Base-by-base conservation (phyloP, 2,888 invertebrate species). In the Charanyca ferruginea region DNA sequence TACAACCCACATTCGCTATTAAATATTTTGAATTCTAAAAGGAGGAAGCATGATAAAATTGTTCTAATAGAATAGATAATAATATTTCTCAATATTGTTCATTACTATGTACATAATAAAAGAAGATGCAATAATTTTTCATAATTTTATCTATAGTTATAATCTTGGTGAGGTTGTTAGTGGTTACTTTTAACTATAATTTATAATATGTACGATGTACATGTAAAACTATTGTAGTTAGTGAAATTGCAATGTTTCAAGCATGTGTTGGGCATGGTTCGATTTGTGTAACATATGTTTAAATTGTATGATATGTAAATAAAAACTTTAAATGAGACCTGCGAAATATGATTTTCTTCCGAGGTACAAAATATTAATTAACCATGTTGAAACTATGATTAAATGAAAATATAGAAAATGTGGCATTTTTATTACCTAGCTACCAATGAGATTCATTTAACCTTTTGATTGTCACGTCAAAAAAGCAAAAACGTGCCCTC, bases 361-460 rank as follows among this genome's bases (percentile, higher is more conserved):
- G 94, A 94, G 94, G 94, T 95, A 95, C 94, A 95, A 95, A 93
- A 92, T 93, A 94, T 93, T 87, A 94, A 93, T 91, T 95, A 95
- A 94, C 94, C 94, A 95, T 95, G 95, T 95, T 95, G 94, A 95
- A 93, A 93, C 89, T 94, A 95, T 92, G 91, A 95, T 94, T 95
- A 95, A 95, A 94, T 81, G 89, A 95, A 94, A 93, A 91, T 91
- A 92, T 90, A 91, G 89, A 89, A 89, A 83, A 57, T 67, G 41
- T 23, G 57, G 80, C 77, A 85, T 85, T 89, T 87, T 86, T 87
- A 87, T 83, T 77, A 13, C 13, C 38, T 38, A 16, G 38, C 9
- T 32, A 38, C 38, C 38, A 16, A 38, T 9, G 16, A 16, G 38
- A 16, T 38, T 35, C n/a, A n/a, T n/a, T n/a, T n/a, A n/a, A n/a